Evolutionary conservation across 2,113 vertebrate species (phyloP).

Genomic region (Nyctibius bracteatus): DNA sequence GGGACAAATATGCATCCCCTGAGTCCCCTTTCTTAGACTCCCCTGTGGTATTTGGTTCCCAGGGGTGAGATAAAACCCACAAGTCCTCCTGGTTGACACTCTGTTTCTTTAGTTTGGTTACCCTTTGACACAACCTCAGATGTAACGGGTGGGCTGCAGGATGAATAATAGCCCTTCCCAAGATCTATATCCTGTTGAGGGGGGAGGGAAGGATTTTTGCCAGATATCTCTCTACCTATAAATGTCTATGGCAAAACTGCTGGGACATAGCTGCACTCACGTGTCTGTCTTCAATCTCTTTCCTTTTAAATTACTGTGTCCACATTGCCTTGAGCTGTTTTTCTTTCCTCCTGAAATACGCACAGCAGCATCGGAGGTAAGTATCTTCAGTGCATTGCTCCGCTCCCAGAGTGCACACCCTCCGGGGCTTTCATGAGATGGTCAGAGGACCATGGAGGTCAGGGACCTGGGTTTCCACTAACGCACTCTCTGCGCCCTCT

Average conservation of each 20-base stretch:
- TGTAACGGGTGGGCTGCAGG: background rate
- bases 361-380: background rate
- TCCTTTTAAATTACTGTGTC: constrained; percentile 8
- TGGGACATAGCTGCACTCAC: background rate
- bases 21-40: background rate
- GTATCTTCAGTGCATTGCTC: background rate
- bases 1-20: background rate
- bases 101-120: background rate
- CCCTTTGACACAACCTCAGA: background rate
- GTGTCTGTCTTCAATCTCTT: background rate
- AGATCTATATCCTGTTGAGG: background rate
- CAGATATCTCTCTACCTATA: background rate
- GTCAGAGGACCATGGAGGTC: background rate
- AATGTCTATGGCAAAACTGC: background rate
- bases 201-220: background rate
- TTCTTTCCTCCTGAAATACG: background rate
- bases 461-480: background rate
- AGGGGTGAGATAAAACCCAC: background rate
- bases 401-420: background rate
- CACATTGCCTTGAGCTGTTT: background rate
- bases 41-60: background rate
- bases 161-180: background rate
- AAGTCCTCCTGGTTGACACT: background rate
- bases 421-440: background rate
- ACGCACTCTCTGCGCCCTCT: background rate